These are phyloP conservation scores for Hymenopus coronatus DNA, from an alignment of 2,888 invertebrate species.

Conservation along the genomic window DNA sequence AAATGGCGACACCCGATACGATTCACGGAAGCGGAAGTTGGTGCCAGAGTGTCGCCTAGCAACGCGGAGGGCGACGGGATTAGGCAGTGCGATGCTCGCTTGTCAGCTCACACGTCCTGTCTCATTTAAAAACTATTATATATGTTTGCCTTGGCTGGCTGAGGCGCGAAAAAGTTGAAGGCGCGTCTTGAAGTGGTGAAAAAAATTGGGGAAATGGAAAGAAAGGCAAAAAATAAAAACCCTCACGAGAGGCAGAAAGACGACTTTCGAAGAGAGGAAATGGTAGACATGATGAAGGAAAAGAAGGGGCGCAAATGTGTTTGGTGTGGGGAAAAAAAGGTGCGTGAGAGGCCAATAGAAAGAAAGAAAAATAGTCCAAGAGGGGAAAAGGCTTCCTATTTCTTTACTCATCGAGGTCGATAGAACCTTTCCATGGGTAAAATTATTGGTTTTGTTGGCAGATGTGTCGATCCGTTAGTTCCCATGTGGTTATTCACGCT, in stretches of 20 bases:
- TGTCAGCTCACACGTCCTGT: constrained; percentile 40
- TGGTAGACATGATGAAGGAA: neutral
- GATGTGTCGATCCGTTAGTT: too few species aligned
- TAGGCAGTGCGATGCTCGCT: neutral
- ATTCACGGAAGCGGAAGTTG: neutral
- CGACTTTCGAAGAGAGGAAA: neutral
- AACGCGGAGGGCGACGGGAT: neutral
- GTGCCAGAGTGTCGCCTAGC: neutral
- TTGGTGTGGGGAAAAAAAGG: neutral
- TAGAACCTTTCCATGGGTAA: neutral
- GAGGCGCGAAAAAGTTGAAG: constrained; percentile 38
- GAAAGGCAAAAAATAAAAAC: neutral
- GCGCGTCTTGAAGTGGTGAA: neutral
- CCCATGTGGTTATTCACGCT: too few species aligned
- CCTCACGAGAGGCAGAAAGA: neutral
- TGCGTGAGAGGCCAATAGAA: neutral
- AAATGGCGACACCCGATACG: neutral
- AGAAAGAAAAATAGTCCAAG: neutral
- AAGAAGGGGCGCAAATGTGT: neutral
- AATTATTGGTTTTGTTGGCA: too few species aligned
- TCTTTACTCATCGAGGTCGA: neutral
- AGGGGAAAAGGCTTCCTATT: neutral
- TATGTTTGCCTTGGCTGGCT: constrained; percentile 35
- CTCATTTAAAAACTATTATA: constrained; percentile 55
- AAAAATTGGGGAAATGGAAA: neutral